A percentile compares a stretch with the other conserved stretches of the same genome.
Evolutionary conservation across 1,140 invertebrate species (phyloP).

Genomic region (Drosophila albomicans): DNA sequence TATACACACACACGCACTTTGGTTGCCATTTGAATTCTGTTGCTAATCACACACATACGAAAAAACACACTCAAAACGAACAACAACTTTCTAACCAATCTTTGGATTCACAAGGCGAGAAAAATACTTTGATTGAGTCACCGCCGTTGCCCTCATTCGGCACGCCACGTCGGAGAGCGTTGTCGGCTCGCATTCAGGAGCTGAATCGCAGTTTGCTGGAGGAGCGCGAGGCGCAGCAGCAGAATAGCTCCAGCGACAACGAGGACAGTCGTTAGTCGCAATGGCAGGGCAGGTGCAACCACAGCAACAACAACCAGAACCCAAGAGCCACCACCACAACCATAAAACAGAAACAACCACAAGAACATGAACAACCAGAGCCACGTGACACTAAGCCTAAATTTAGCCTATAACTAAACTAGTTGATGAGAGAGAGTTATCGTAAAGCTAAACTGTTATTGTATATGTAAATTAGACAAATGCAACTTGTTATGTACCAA

Average conservation of each 20-base stretch:
- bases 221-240: slow-evolving; percentile 80
- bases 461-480: slow-evolving; percentile 79
- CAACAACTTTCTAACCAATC: slow-evolving; percentile 38
- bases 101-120: slow-evolving; percentile 64
- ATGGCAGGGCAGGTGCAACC: slow-evolving; percentile 64
- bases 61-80: slow-evolving; percentile 4
- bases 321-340: slow-evolving; percentile 49
- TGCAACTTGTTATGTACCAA: slow-evolving; percentile 71
- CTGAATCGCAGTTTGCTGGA: slow-evolving; percentile 80
- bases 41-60: slow-evolving; percentile 36
- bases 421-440: slow-evolving; percentile 52
- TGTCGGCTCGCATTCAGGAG: slow-evolving; percentile 83
- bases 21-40: slow-evolving; percentile 43
- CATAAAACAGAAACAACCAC: slow-evolving; percentile 60
- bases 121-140: slow-evolving; percentile 82
- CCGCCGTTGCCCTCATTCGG: slow-evolving; percentile 80
- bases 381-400: slow-evolving; percentile 56
- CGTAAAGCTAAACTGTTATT: slow-evolving; percentile 65
- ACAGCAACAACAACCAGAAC: slow-evolving; percentile 64
- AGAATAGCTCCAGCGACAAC: slow-evolving; percentile 83
- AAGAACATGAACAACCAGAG: slow-evolving; percentile 28
- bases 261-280: slow-evolving; percentile 78
- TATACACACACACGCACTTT: slow-evolving; percentile 30
- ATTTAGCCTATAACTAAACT: slow-evolving; percentile 36
- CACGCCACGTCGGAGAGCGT: slow-evolving; percentile 76